Conservation (phyloP, 1,140 invertebrate species). For the Hycleus phaleratus region DNA sequence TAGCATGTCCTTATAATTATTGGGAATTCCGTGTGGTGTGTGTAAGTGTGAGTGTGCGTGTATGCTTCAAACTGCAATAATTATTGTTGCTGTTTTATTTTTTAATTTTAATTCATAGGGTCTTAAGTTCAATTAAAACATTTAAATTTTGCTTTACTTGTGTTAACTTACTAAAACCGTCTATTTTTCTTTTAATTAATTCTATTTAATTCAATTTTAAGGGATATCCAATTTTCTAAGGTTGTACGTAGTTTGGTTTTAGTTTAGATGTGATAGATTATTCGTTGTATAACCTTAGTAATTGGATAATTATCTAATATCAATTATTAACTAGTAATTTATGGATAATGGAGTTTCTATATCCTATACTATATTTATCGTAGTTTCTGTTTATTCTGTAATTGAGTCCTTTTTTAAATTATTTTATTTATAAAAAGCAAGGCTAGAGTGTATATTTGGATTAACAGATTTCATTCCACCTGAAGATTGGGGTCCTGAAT, state of each 20-base stretch:
- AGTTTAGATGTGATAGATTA: too few relatives aligned
- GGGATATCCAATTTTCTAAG: too few relatives aligned
- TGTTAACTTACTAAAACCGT: too few relatives aligned
- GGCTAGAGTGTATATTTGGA: constrained; percentile 31
- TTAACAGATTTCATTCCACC: constrained; percentile 42
- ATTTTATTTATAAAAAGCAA: constrained; percentile 9
- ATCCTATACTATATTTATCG: constrained; percentile 4
- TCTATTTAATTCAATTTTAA: too few relatives aligned
- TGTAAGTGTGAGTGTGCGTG: too few relatives aligned
- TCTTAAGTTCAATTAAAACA: too few relatives aligned
- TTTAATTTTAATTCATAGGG: too few relatives aligned
- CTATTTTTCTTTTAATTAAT: too few relatives aligned
- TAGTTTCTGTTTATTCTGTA: constrained; percentile 10
- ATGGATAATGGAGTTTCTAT: constrained; percentile 9
- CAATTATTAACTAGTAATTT: not conserved
- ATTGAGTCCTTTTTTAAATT: constrained; percentile 11
- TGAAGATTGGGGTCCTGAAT: constrained; percentile 59
- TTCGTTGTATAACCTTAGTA: too few relatives aligned
- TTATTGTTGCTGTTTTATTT: not conserved
- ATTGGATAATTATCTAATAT: too few relatives aligned
- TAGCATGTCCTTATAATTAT: constrained; percentile 29
- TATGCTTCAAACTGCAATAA: constrained; percentile 5
- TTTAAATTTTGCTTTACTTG: too few relatives aligned
- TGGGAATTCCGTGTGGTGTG: constrained; percentile 1
- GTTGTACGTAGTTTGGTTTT: too few relatives aligned